Base-by-base conservation (phyloP, 2,113 vertebrate genomes). In the Protobothrops flavoviridis region DNA sequence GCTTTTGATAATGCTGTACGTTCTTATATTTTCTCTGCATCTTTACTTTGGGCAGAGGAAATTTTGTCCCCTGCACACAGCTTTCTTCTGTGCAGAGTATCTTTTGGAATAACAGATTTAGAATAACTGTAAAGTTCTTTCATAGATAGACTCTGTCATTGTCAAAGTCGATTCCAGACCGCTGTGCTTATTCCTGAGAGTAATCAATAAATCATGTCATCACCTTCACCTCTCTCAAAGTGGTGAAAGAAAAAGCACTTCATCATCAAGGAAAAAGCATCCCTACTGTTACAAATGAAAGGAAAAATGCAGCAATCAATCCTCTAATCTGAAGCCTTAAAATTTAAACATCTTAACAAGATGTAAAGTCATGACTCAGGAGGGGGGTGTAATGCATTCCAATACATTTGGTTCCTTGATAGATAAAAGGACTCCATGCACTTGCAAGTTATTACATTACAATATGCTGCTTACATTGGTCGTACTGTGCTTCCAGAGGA, bases 131-230 rank as follows among this genome's bases (percentile, higher is more conserved):
- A 57, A 96, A 96, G 96, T 95, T 96, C 96, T 97, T 96, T 94
- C 94, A 88, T 95, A 97, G 96, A 96, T 97, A 91, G 96, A 95
- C 95, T 97, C 95, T 97, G 97, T 97, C 97, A 97, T 96, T 97
- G 97, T 98, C 97, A 97, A 97, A 98, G 97, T 97, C 97, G 95
- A 55, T 97, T 94, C 96, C 95, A 95, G 95, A 93, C 95, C 92
- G 95, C 96, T 17, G 69, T 88, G 91, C 93, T 95, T 96, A 97
- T 97, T 97, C 97, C 97, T 97, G 85, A 85, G 97, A 95, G 97
- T 97, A 96, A 98, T 98, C 97, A 97, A 97, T 98, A 97, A 98
- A 98, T 97, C 97, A 96, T 96, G 96, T 96, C 97, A 95, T 95
- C 97, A 96, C 97, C 97, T 97, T 98, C 97, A 97, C 97, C 97